Evolutionary conservation across 2,888 invertebrate species (phyloP), one percentile per base, ranked within the genome.

Genomic region (Nephrotoma flavescens): DNA sequence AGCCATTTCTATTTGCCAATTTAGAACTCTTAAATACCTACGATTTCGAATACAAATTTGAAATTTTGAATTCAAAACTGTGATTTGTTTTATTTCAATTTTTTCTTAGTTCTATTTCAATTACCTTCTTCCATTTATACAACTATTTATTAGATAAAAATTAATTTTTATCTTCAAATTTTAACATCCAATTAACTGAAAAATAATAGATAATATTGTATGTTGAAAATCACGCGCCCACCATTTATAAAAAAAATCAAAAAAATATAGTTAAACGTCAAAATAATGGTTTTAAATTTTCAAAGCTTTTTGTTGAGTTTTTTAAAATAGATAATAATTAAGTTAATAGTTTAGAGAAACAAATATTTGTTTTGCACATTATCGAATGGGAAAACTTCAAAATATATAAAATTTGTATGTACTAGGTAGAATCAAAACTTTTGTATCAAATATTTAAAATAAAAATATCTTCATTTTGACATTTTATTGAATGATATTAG

Each of bases 201-300:
- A 15, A 3, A 15, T 42, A 42, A 42, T 42, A 42, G n/a, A 84
- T 42, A 84, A 86, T n/a, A 86, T n/a, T 12, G 4, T 86, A 47
- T 31, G 41, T 86, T 41, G n/a, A 45, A 15, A 86, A 86, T 86
- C 86, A 86, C 86, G 86, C 86, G 86, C 86, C 86, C 52, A 52
- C 86, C 86, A 86, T 86, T 86, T 45, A 86, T 41, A 86, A 86
- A 86, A 42, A 84, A 42, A 84, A 42, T 15, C 84, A 84, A n/a
- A 84, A 84, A 19, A 42, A 71, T 71, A 19, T 71, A 71, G 71
- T 71, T 71, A 71, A 71, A 71, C 71, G 71, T 71, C 71, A 84
- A 84, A 15, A 42, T 15, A 42, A 83, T 84, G 12, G 42, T 84
- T 84, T 84, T 84, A 84, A 84, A 84, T 42, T 41, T 84, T 42